Base-by-base conservation (phyloP, 2,888 invertebrate species). In the Ferdinandea cuprea region DNA sequence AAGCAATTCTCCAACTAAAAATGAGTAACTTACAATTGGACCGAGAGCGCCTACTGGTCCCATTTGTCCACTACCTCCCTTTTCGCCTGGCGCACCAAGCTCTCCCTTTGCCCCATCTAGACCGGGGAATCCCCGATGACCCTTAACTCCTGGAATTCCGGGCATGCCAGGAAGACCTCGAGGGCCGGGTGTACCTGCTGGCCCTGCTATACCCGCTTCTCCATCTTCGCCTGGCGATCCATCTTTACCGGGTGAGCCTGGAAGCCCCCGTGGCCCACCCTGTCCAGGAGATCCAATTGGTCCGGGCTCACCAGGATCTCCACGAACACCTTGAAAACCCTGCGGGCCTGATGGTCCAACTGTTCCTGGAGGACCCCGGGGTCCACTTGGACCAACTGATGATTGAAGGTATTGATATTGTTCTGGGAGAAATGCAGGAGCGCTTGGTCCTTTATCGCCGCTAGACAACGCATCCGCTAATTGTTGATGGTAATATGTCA, bases 71-170 rank as follows among this genome's bases (percentile, higher is more conserved):
- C 92, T 91, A 0, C 93, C 91, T 2, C 96, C 96, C 88, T 96
- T 96, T 86, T 96, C 96, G 25, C 97, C 97, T 3, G 92, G 69
- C 1, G 92, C 88, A 0, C 97, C 97, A 88, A 94, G 94, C 86
- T 96, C 96, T 3, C 97, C 97, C 90, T 96, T 97, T 3, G 93
- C 91, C 0, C 97, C 97, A 87, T 96, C 95, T 72, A 94, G 91
- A 17, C 97, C 97, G 13, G 93, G 94, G 86, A 94, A 95, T 1
- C 97, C 97, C 58, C 95, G 92, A 89, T 97, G 96, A 0, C 97
- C 97, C 90, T 97, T 97, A 0, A 94, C 89, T 2, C 97, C 97
- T 2, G 96, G 95, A 4, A 96, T 91, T 7, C 96, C 96, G 0
- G 96, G 95, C 90, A 95, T 92, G 40, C 97, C 93, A 0, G 93